Conservation (phyloP, 2,888 invertebrate genomes). For the Linnaemya tessellans region DNA sequence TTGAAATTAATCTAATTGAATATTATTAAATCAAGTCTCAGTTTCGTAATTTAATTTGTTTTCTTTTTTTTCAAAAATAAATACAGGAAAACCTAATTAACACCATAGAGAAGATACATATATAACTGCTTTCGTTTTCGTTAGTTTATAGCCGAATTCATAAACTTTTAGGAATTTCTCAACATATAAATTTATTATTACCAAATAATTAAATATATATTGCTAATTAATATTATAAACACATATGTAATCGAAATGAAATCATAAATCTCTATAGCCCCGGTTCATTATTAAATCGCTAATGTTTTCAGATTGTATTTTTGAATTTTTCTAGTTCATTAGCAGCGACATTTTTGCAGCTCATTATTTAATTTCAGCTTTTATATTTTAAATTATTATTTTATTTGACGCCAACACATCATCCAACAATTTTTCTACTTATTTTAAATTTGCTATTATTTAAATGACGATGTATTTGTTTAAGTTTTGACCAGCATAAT, state of each 20-base stretch:
- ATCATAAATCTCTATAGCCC: no score
- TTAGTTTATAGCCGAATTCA: no score
- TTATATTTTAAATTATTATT: conserved; percentile 7
- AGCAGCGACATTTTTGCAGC: conserved; percentile 2
- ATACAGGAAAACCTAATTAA: no score
- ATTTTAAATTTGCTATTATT: conserved; percentile 26
- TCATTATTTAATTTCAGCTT: conserved; percentile 14
- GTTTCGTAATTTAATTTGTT: not conserved
- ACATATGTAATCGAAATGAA: no score
- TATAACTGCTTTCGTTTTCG: not conserved
- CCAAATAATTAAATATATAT: not conserved
- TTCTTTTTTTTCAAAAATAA: no score
- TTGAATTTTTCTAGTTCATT: not conserved
- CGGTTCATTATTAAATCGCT: not conserved
- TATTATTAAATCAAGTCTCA: not conserved
- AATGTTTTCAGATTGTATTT: not conserved
- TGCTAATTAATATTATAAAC: no score
- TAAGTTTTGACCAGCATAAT: conserved; percentile 33
- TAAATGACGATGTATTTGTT: conserved; percentile 45
- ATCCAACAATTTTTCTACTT: conserved; percentile 1
- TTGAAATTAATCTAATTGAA: not conserved
- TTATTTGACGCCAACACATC: conserved; percentile 57
- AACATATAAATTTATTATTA: not conserved
- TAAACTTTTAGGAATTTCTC: no score
- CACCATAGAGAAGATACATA: no score